These are phyloP conservation scores for Drosophila mayri DNA, from an alignment of 1,140 invertebrate genomes.

Conservation along the genomic window DNA sequence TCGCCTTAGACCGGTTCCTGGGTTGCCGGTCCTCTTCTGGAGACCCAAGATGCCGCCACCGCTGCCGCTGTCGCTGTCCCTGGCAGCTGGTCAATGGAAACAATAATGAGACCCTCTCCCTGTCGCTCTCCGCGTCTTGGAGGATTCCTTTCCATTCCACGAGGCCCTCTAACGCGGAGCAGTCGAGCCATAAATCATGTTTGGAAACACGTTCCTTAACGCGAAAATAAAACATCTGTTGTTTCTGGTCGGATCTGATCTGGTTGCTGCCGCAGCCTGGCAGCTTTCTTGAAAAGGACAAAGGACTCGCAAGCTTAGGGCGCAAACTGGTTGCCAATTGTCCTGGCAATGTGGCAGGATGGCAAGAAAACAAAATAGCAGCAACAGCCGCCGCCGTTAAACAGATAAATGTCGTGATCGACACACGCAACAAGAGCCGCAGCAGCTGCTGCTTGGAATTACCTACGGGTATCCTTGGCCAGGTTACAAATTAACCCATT, in stretches of 20 bases:
- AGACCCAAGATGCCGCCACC: conserved; percentile 44
- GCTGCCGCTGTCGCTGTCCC: conserved; percentile 4
- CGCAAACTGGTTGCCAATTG: conserved; percentile 76
- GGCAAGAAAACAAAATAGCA: conserved; percentile 41
- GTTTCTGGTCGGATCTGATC: conserved; percentile 44
- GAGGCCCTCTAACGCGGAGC: conserved; percentile 41
- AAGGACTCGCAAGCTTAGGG: conserved; percentile 78
- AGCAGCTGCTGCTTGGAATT: conserved; percentile 33
- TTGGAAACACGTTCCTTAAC: conserved; percentile 73
- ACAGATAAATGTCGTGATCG: conserved; percentile 63
- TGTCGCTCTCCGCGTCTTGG: conserved; percentile 13
- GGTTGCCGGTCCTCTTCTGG: conserved; percentile 21
- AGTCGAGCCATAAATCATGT: conserved; percentile 76
- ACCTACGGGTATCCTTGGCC: conserved; percentile 27
- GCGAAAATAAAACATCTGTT: conserved; percentile 70
- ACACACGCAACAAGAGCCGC: conserved; percentile 45
- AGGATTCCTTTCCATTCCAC: conserved; percentile 31
- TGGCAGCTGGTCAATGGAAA: conserved; percentile 77
- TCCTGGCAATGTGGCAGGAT: conserved; percentile 44
- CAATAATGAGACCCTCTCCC: conserved; percentile 50
- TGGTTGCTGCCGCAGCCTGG: conserved; percentile 27
- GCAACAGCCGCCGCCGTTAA: conserved; percentile 28
- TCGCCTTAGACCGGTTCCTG: conserved; percentile 44
- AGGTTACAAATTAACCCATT: conserved; percentile 45
- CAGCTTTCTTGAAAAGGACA: conserved; percentile 72